Evolutionary conservation across 2,888 invertebrate genomes (phyloP).

Genomic region (Abrostola triplasia): DNA sequence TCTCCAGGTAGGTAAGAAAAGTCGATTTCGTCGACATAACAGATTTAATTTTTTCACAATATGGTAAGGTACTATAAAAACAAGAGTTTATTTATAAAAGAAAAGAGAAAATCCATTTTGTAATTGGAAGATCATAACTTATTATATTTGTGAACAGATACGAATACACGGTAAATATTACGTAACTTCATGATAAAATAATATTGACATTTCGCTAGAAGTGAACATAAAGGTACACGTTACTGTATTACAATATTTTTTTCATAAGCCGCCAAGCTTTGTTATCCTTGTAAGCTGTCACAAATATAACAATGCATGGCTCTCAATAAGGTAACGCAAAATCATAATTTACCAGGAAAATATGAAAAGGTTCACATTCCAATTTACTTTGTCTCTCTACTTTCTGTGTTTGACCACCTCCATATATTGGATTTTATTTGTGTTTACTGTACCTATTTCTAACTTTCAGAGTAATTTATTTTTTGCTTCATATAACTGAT

Average conservation of each 20-base stretch:
- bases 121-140: no score
- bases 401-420: constrained; percentile 37
- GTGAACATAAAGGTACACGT: no score
- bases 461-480: constrained; percentile 13
- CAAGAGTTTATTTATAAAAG: no score
- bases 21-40: no score
- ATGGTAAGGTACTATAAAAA: no score
- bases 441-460: background rate
- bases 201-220: no score
- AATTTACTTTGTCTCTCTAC: constrained; percentile 35
- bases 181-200: no score
- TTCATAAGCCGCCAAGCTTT: constrained; percentile 2
- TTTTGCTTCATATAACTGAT: background rate
- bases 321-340: constrained; percentile 39
- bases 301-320: constrained; percentile 18
- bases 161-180: no score
- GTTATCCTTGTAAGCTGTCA: constrained; percentile 11
- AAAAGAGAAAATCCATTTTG: no score
- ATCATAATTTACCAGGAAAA: constrained; percentile 19
- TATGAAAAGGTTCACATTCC: constrained; percentile 45
- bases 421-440: constrained; percentile 27
- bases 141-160: no score
- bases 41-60: no score
- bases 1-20: no score
- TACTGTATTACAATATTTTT: constrained; percentile 5